Percentiles rank a stretch among this genome's conserved stretches.
Conservation (phyloP, 2,797 vertebrate species). For the Sebastiscus albofasciatus region DNA sequence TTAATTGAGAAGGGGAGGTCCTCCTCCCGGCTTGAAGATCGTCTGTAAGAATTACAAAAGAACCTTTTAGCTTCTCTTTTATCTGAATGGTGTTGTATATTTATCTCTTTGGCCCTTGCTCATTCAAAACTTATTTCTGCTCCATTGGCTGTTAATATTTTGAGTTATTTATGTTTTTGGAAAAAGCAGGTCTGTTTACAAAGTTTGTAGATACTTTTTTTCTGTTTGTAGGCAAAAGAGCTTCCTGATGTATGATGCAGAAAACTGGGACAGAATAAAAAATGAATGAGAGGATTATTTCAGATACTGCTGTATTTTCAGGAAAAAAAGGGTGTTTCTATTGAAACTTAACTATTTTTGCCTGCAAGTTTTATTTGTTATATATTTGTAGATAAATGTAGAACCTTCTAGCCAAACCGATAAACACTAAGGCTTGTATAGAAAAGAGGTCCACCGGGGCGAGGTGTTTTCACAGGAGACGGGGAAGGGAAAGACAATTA, state of each 20-base stretch:
- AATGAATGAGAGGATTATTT: slow-evolving; percentile 89
- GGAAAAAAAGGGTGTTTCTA: slow-evolving; percentile 99
- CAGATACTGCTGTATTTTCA: slow-evolving; percentile 99
- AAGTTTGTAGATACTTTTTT: slow-evolving; percentile 99
- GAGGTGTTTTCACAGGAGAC: slow-evolving; percentile 65
- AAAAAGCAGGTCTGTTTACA: slow-evolving; percentile 99
- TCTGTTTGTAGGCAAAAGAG: slow-evolving; percentile 97
- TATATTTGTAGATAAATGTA: slow-evolving; percentile 99
- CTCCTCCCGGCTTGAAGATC: slow-evolving; percentile 86
- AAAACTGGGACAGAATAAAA: slow-evolving; percentile 82
- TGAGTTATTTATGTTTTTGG: slow-evolving; percentile 98
- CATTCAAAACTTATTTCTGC: slow-evolving; percentile 95
- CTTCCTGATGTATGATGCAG: slow-evolving; percentile 96
- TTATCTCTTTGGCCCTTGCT: slow-evolving; percentile 91
- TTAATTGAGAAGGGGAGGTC: slow-evolving; percentile 79
- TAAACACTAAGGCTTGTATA: slow-evolving; percentile 98
- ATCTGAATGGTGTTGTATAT: slow-evolving; percentile 88
- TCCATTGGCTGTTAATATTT: slow-evolving; percentile 99
- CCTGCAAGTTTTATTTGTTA: slow-evolving; percentile 99
- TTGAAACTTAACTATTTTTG: slow-evolving; percentile 99
- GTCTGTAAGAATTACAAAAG: slow-evolving; percentile 79
- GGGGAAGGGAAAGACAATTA: slow-evolving; percentile 57
- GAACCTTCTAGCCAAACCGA: slow-evolving; percentile 99
- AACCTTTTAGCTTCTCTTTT: slow-evolving; percentile 89
- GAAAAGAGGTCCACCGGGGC: slow-evolving; percentile 87